These are phyloP conservation scores for Agrypnia vestita DNA, from an alignment of 1,140 invertebrate genomes.

Conservation along the genomic window DNA sequence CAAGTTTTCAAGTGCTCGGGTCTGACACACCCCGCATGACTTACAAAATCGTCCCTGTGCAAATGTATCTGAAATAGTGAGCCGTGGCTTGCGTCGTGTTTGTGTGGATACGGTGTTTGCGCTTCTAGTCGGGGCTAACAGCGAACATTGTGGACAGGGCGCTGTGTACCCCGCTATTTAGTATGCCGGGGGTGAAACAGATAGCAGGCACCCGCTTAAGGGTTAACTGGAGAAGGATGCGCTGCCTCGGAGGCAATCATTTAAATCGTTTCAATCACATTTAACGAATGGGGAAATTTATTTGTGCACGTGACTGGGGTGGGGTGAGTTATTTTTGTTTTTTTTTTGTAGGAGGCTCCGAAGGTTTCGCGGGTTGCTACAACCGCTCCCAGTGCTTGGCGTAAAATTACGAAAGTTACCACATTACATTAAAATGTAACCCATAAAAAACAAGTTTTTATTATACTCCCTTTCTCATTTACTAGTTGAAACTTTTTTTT, in stretches of 20 bases:
- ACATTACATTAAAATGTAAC: too few species aligned
- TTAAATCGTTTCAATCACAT: conserved; percentile 34
- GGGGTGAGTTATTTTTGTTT: conserved; percentile 2
- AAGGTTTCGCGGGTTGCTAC: too few species aligned
- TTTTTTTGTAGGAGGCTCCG: background rate
- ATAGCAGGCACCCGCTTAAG: conserved; percentile 9
- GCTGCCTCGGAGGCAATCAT: conserved; percentile 24
- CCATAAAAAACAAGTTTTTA: too few species aligned
- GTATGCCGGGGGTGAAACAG: conserved; percentile 1
- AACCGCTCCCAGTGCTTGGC: too few species aligned
- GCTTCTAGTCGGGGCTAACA: background rate
- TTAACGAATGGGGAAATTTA: conserved; percentile 27
- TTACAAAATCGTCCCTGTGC: background rate
- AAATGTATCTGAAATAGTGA: conserved; percentile 38
- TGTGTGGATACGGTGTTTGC: conserved; percentile 31
- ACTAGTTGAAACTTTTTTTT: too few species aligned
- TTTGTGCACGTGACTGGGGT: conserved; percentile 22
- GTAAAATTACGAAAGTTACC: too few species aligned
- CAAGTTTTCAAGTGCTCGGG: too few species aligned
- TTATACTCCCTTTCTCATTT: too few species aligned
- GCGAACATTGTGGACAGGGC: conserved; percentile 16
- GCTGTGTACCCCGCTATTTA: background rate
- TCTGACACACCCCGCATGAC: too few species aligned
- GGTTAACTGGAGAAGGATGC: conserved; percentile 3
- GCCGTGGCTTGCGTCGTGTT: conserved; percentile 33